These are phyloP conservation scores for Eupeodes luniger DNA, from an alignment of 2,888 invertebrate genomes.

Conservation along the genomic window DNA sequence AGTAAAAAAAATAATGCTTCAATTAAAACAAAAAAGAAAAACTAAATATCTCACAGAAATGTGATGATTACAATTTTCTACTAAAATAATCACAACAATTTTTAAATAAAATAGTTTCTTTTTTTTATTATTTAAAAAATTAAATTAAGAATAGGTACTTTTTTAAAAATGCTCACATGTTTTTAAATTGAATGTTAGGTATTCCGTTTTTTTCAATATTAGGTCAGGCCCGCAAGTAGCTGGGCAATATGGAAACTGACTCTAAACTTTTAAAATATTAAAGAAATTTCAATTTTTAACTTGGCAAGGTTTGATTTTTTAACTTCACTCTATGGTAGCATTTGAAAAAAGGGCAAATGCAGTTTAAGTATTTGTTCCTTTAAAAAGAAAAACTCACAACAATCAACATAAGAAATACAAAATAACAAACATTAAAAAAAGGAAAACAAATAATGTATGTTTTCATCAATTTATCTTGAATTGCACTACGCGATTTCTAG, in stretches of 20 bases:
- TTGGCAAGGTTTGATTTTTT: neutral
- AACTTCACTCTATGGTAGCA: neutral
- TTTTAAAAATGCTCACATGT: neutral
- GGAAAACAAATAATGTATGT: neutral
- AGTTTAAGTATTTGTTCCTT: neutral
- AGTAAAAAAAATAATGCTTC: too few relatives aligned
- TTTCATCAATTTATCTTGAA: slow-evolving; percentile 16
- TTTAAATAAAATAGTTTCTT: too few relatives aligned
- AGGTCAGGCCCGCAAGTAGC: neutral
- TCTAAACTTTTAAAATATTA: neutral
- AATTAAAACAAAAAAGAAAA: too few relatives aligned
- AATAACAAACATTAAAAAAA: neutral
- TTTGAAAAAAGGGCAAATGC: neutral
- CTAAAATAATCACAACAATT: too few relatives aligned
- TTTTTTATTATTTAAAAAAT: too few relatives aligned
- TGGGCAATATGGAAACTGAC: neutral
- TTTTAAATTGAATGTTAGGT: neutral
- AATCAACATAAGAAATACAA: neutral
- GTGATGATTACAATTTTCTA: too few relatives aligned
- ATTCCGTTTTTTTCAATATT: neutral
- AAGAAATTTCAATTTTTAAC: neutral
- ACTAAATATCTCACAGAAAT: too few relatives aligned
- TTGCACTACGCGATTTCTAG: slow-evolving; percentile 61
- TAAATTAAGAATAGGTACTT: too few relatives aligned
- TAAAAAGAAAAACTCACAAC: neutral